Evolutionary conservation across 2,888 invertebrate genomes (phyloP).

Genomic region (Tetragonula carbonaria): DNA sequence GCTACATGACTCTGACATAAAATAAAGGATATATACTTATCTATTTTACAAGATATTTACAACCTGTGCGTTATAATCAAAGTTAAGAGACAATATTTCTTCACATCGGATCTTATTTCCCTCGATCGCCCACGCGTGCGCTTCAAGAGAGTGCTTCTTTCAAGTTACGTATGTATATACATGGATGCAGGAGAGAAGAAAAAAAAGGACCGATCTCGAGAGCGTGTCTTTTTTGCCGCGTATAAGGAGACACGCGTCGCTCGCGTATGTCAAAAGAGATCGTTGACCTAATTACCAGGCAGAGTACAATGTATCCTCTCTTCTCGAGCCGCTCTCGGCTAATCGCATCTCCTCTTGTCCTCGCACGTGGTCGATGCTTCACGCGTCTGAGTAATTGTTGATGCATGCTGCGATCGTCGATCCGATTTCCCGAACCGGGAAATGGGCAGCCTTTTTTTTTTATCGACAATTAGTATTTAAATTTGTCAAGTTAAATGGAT

Average conservation of each 20-base stretch:
- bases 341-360: neutral
- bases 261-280: slow-evolving; percentile 25
- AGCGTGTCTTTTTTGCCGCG: slow-evolving; percentile 19
- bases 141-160: neutral
- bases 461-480: neutral
- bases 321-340: slow-evolving; percentile 25
- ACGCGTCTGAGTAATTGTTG: neutral
- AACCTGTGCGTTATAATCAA: too few species aligned
- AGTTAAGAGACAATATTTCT: too few species aligned
- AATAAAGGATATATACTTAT: too few species aligned
- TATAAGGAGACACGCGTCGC: slow-evolving; percentile 20
- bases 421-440: neutral
- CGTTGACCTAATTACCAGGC: slow-evolving; percentile 64
- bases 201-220: slow-evolving; percentile 19
- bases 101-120: too few species aligned
- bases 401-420: neutral
- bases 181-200: slow-evolving; percentile 4
- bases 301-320: slow-evolving; percentile 47
- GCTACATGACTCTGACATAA: too few species aligned
- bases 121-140: too few species aligned
- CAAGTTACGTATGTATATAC: slow-evolving; percentile 1
- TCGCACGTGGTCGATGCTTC: neutral
- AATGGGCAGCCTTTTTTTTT: neutral
- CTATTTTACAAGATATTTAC: too few species aligned
- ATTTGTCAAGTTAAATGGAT: neutral